Evolutionary conservation across 1,140 invertebrate species (phyloP).

Genomic region (Argopecten irradians): DNA sequence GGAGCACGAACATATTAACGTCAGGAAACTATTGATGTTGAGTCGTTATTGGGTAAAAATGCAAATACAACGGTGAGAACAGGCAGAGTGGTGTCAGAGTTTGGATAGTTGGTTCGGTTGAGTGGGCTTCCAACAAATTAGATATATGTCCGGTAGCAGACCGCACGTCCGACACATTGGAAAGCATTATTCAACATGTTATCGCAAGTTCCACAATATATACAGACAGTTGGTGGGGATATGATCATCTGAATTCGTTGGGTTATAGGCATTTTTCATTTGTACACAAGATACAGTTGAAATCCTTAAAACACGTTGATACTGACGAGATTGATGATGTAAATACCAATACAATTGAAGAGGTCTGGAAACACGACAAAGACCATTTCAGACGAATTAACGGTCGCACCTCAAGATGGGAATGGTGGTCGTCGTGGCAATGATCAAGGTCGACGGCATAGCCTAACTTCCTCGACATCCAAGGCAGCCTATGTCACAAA

Average conservation of each 20-base stretch:
- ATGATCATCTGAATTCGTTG: conserved; percentile 27
- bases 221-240: conserved; percentile 42
- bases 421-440: not conserved
- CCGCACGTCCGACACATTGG: not conserved
- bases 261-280: conserved; percentile 38
- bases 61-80: conserved; percentile 25
- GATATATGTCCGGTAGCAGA: not conserved
- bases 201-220: conserved; percentile 13
- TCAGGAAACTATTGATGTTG: not conserved
- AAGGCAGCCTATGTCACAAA: not conserved
- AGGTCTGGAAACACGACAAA: conserved; percentile 45
- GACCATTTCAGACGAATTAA: conserved; percentile 37
- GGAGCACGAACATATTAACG: not conserved
- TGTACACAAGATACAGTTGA: conserved; percentile 31
- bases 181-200: conserved; percentile 40
- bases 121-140: not conserved
- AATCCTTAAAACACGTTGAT: conserved; percentile 28
- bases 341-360: conserved; percentile 41
- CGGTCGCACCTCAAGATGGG: not conserved
- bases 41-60: not conserved
- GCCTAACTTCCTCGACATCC: not conserved
- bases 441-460: too few species aligned
- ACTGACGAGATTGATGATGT: conserved; percentile 28
- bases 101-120: conserved; percentile 12
- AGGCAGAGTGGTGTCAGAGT: not conserved